Evolutionary conservation across 1,140 invertebrate genomes (phyloP), one percentile per base, ranked within the genome.

Genomic region (Aethina tumida): DNA sequence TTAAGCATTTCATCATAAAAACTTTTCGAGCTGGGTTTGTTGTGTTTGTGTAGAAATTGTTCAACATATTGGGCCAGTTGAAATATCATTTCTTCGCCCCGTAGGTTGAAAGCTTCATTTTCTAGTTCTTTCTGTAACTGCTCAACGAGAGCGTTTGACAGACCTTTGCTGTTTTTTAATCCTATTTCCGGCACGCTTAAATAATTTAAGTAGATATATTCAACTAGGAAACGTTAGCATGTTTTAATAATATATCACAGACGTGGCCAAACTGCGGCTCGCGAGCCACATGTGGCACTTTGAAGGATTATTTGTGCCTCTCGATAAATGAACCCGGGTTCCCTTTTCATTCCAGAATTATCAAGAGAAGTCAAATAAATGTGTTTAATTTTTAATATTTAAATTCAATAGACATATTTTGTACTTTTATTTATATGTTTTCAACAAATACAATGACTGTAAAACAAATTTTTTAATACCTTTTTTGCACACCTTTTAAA

Each of bases 1-100:
- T 65, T 68, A 3, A 85, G 57, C 84, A 90, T 89, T 61, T 89
- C 79, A 42, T 89, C 84, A 57, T 87, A 86, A 61, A 86, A 86
- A 24, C 83, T 87, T 36, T 74, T 69, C 41, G 69, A 72, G 1
- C 72, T 71, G 12, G 83, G 80, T 54, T 79, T 79, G 53, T 87
- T 87, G 53, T 85, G 67, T 12, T 70, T 52, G 45, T 79, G 70
- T 2, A 90, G 64, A 59, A 79, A 87, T 63, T 74, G 68, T 56
- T 77, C 66, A 2, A 83, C 73, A 50, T 75, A 64, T 50, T 81
- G 73, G 9, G 75, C 71, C 10, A 90, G 55, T 41, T 86, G 74
- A 55, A 77, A 81, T 27, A 90, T 77, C 74, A 87, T 81, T 16
- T 81, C 83, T 65, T 83, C 75, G 8, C 84, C 84, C 28, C 69